A percentile compares a stretch with the other conserved stretches of the same genome.
Evolutionary conservation across 2,797 vertebrate species (phyloP).

Genomic region (Hephaestus fuliginosus): DNA sequence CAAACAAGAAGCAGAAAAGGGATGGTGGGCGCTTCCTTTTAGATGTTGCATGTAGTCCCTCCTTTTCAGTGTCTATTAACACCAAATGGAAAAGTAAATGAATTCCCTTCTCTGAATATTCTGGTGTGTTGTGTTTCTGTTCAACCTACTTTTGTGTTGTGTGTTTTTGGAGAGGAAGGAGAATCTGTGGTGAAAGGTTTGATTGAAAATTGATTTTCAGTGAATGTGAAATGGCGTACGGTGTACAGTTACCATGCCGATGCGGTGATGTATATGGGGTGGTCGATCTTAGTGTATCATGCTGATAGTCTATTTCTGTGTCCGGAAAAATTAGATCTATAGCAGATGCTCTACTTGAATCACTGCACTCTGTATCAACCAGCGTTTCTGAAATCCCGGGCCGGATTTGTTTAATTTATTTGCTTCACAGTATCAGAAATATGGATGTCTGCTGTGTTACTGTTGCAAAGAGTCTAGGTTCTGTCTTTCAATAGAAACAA

Average conservation of each 20-base stretch:
- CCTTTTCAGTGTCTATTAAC: not conserved
- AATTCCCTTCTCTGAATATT: not conserved
- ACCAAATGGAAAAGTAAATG: not conserved
- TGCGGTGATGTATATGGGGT: not conserved
- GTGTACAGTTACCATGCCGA: not conserved
- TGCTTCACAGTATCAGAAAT: not conserved
- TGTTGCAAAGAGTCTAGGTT: not conserved
- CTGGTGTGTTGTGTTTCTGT: not conserved
- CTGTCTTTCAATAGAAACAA: not conserved
- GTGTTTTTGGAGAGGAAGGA: conserved; percentile 3
- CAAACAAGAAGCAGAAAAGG: conserved; percentile 7
- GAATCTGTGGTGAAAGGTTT: conserved; percentile 17
- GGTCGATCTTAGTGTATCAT: not conserved
- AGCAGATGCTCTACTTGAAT: conserved; percentile 10
- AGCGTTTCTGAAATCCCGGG: not conserved
- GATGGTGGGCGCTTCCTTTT: not conserved
- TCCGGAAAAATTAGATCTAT: not conserved
- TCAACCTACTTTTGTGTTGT: not conserved
- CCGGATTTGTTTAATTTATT: not conserved
- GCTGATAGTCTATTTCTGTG: conserved; percentile 11
- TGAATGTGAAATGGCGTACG: conserved; percentile 11
- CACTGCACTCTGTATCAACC: not conserved
- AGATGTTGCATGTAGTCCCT: not conserved
- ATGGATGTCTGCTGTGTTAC: not conserved
- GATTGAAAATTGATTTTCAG: conserved; percentile 53